Evolutionary conservation across 35 echinoderm and acorn worm genomes (phyloP).

Genomic region (Apostichopus japonicus): DNA sequence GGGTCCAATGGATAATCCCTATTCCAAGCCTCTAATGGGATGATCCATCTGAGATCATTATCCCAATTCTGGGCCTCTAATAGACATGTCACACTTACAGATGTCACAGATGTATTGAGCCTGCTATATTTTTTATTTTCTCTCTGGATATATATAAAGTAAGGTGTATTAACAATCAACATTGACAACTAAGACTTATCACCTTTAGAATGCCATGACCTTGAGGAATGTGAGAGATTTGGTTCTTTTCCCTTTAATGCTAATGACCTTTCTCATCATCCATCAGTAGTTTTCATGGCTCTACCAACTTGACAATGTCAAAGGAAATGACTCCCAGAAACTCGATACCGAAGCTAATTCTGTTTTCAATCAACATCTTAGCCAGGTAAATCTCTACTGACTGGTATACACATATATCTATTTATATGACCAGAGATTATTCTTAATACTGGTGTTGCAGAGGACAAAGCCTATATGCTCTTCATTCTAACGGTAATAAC

Average conservation of each 20-base stretch:
- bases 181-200: not conserved
- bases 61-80: not conserved
- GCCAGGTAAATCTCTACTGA: not conserved
- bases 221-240: not conserved
- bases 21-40: no score
- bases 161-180: not conserved
- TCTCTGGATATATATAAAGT: not conserved
- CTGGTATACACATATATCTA: not conserved
- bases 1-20: no score
- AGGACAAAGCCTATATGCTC: not conserved
- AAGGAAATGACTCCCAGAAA: not conserved
- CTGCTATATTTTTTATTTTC: not conserved
- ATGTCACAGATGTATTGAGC: not conserved
- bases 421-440: not conserved
- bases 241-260: not conserved
- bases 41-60: not conserved
- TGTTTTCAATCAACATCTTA: conserved; percentile 27
- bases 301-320: not conserved
- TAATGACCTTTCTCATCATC: not conserved
- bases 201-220: not conserved
- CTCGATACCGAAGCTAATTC: not conserved
- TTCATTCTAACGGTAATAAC: not conserved
- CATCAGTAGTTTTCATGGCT: not conserved
- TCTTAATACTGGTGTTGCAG: not conserved
- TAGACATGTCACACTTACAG: not conserved